Conservation (phyloP, 2,888 invertebrate species). For the Ophion slaviceki region DNA sequence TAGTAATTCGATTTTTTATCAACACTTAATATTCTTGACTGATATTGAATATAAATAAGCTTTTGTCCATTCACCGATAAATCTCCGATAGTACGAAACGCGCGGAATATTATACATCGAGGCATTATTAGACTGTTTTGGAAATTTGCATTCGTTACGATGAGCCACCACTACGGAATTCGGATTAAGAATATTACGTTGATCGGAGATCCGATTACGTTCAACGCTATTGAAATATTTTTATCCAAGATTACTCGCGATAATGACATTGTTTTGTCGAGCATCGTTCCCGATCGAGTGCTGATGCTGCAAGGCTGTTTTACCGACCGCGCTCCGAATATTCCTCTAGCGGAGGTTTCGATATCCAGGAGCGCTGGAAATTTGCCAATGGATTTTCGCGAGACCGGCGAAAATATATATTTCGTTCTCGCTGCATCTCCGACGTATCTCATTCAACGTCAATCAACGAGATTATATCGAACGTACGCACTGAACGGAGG, state of each 20-base stretch:
- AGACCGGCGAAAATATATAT: constrained; percentile 5
- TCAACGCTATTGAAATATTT: not conserved
- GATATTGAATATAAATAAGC: not conserved
- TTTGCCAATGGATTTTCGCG: not conserved
- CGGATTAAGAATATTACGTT: constrained; percentile 21
- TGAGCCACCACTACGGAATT: not conserved
- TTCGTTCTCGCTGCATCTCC: not conserved
- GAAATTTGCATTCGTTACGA: constrained; percentile 19
- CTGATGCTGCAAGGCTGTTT: constrained; percentile 22
- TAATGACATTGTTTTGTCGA: not conserved
- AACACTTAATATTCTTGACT: no score
- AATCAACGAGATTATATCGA: constrained; percentile 30
- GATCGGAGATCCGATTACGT: not conserved
- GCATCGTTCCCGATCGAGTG: not conserved
- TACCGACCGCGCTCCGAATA: constrained; percentile 29
- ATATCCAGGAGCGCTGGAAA: not conserved
- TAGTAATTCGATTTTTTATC: no score
- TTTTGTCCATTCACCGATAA: not conserved
- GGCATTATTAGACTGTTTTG: constrained; percentile 18
- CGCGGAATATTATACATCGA: not conserved
- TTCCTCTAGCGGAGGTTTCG: constrained; percentile 12
- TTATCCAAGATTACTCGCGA: not conserved
- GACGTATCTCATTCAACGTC: constrained; percentile 3
- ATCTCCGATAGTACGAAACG: not conserved
- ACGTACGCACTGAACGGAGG: not conserved